A percentile compares a stretch with the other conserved stretches of the same genome.
Evolutionary conservation across 2,888 invertebrate species (phyloP).

Genomic region (Caenorhabditis zanzibari): DNA sequence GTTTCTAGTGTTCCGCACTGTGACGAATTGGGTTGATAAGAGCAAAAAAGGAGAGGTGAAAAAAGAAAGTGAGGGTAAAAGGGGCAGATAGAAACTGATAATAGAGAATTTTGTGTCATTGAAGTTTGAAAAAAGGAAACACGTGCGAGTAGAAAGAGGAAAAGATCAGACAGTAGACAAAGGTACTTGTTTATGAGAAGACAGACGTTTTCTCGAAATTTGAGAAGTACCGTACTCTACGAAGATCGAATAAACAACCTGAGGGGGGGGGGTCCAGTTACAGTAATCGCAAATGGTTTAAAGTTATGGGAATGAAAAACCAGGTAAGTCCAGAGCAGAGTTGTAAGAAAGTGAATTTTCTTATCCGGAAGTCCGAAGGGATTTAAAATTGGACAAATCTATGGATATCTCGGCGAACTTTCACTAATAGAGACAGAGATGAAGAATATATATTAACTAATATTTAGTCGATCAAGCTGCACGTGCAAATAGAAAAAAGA

Average conservation of each 20-base stretch:
- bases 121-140: constrained; percentile 23
- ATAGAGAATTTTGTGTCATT: constrained; percentile 38
- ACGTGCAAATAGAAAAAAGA: constrained; percentile 2
- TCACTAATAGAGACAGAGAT: too few species aligned
- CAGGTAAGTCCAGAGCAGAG: too few species aligned
- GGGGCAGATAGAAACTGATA: constrained; percentile 17
- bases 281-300: too few species aligned
- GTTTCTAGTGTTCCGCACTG: neutral
- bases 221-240: neutral
- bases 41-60: constrained; percentile 25
- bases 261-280: neutral
- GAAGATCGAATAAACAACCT: neutral
- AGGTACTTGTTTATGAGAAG: neutral
- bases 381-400: too few species aligned
- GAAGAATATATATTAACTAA: too few species aligned
- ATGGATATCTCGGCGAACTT: too few species aligned
- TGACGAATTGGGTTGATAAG: constrained; percentile 21
- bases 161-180: constrained; percentile 1
- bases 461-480: neutral
- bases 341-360: too few species aligned
- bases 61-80: constrained; percentile 49
- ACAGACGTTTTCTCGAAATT: neutral
- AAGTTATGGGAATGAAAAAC: too few species aligned
- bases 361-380: too few species aligned
- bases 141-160: constrained; percentile 27